Percentiles rank a stretch among this genome's conserved stretches.
These are phyloP conservation scores for Bombus huntii DNA, from an alignment of 1,140 invertebrate genomes.

Conservation along the genomic window DNA sequence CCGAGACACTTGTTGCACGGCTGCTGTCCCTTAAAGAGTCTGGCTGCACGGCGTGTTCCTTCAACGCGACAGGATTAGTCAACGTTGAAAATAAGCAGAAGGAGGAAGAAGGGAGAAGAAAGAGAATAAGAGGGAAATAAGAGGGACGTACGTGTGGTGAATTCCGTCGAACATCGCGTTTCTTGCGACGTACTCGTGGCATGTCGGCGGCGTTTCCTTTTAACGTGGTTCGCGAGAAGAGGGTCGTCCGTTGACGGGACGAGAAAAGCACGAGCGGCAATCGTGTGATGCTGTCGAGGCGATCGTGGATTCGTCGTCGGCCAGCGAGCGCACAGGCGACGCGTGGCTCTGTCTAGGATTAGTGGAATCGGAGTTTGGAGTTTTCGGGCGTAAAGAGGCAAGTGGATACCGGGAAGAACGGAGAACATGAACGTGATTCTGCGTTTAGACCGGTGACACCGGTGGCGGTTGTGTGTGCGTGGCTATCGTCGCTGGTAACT, in stretches of 20 bases:
- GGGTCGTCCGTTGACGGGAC: neutral
- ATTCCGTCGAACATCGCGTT: neutral
- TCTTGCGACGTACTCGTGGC: neutral
- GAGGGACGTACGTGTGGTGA: neutral
- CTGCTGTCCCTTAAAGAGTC: slow-evolving; percentile 52
- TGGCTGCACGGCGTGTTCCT: neutral
- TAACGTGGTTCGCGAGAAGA: neutral
- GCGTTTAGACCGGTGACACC: slow-evolving; percentile 64
- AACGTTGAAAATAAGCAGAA: neutral
- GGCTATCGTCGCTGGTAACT: slow-evolving; percentile 48
- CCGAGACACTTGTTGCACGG: slow-evolving; percentile 64
- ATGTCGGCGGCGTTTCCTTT: neutral
- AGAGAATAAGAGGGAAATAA: neutral
- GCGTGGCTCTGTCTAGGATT: neutral
- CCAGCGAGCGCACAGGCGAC: neutral
- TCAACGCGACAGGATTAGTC: slow-evolving; percentile 12
- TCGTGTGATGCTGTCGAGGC: neutral
- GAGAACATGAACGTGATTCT: slow-evolving; percentile 52
- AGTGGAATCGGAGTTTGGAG: neutral
- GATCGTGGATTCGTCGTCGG: neutral
- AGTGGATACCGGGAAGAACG: neutral
- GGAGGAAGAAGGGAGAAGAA: neutral
- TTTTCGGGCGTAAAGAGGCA: neutral
- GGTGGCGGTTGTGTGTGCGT: slow-evolving; percentile 54
- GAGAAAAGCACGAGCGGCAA: neutral